Base-by-base conservation (phyloP, 2,888 invertebrate genomes). In the Flexamia atlantica region DNA sequence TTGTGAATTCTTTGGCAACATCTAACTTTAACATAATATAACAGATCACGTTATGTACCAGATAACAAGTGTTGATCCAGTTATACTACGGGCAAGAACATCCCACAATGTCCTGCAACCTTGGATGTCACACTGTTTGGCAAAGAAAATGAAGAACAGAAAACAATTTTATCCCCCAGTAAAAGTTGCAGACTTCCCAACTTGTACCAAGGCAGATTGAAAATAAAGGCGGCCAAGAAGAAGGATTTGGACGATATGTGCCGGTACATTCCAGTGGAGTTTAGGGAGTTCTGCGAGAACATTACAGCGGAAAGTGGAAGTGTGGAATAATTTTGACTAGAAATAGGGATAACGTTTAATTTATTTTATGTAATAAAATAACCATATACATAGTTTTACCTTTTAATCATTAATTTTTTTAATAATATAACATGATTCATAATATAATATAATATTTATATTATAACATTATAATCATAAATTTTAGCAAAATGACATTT, bases 1-100 rank as follows among this genome's bases (percentile, higher is more conserved):
- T 85, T 76, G 46, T 50, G 7, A 64, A 83, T n/a, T 40, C 36
- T 14, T 57, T 82, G 79, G 84, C 74, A 40, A 72, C 85, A 36
- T 74, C 70, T n/a, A 84, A 84, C 25, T 85, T 85, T 70, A 86
- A 86, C n/a, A n/a, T n/a, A n/a, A n/a, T 82, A 87, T 87, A 57
- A 87, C 86, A 25, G 53, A 86, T 79, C 50, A 81, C 12, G 72
- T 85, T 20, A 87, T 86, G 86, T 84, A 85, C 30, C 84, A 87
- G 83, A 17, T 87, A 12, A 82, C 82, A 40, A n/a, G 72, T 23
- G 85, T 86, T 64, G 85, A 86, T 50, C 86, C 84, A 4, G 64
- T 40, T 4, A 76, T 40, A 36, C 40, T 83, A 0, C 60, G 74
- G 10, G 76, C 40, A 36, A 83, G 76, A 42, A 64, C 50, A 36